Conservation (phyloP, 1,140 invertebrate species). For the Diachasmimorpha longicaudata region DNA sequence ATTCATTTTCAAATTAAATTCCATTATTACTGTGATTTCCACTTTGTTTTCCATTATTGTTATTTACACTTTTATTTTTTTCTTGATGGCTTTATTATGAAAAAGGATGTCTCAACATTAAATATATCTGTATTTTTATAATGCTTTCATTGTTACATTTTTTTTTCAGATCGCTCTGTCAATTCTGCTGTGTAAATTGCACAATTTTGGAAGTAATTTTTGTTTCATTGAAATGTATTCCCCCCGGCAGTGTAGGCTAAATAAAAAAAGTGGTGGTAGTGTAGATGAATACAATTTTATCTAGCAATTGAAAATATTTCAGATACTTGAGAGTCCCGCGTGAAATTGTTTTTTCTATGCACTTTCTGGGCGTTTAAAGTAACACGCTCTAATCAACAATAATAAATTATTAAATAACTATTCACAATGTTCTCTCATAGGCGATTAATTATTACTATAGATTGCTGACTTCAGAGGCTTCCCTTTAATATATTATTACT, state of each 20-base stretch:
- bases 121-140: constrained; percentile 40
- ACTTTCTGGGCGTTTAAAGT: constrained; percentile 29
- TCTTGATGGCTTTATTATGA: constrained; percentile 17
- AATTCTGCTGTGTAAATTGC: no score
- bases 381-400: constrained; percentile 53
- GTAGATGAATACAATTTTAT: no score
- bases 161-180: no score
- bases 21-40: constrained; percentile 48
- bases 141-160: background rate
- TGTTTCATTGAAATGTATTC: no score
- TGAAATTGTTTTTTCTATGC: no score
- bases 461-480: constrained; percentile 5
- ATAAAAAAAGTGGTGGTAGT: no score
- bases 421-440: constrained; percentile 48
- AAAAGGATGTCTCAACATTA: constrained; percentile 37
- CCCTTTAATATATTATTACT: constrained; percentile 25
- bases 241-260: no score
- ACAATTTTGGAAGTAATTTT: no score
- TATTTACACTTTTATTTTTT: constrained; percentile 47
- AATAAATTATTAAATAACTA: constrained; percentile 64
- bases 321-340: no score
- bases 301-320: no score
- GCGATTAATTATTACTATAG: constrained; percentile 4
- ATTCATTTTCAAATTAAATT: constrained; percentile 51
- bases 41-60: constrained; percentile 36